Base-by-base conservation (phyloP, 2,888 invertebrate genomes). In the Trypoxylon attenuatum region DNA sequence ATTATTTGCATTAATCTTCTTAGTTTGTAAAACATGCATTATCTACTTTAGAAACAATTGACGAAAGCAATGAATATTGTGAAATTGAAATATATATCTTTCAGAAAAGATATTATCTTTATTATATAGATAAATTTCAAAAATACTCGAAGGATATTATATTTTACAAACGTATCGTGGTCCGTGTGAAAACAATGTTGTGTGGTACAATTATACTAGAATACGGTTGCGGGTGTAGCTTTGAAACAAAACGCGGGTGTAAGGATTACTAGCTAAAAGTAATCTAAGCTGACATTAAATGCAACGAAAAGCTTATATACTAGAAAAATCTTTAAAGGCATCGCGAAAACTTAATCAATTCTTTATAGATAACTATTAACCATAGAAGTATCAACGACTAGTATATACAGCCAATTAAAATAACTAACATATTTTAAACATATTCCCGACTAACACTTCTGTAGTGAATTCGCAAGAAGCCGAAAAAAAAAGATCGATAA, bases 251-350 rank as follows among this genome's bases (percentile, higher is more conserved):
- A 21, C 15, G 15, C 25, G 15, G 33, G 29, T 27, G 16, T 45
- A 23, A 46, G 25, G 41, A 10, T 13, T 38, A 39, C 16, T 3
- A 45, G 27, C 16, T 54, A 56, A 21, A 27, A 15, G 16, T 45
- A 53, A 49, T n/a, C 21, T 51, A 49, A 62, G 42, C 15, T 4
- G 18, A 16, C 21, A 41, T 16, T 53, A 69, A 70, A 65, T 60
- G 69, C 60, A 65, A 54, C 29, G 38, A 54, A 5, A 53, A 54
- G n/a, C 4, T 43, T 6, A 5, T 52, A 50, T 25, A 22, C 25
- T 57, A 47, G 27, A 46, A 25, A 56, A 50, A 27, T n/a, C n/a
- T 42, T 53, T 10, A n/a, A 22, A 42, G 38, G 27, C 33, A 50
- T 50, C 41, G 38, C 6, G 27, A 5, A 42, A 19, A 21, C 5